Base-by-base conservation (phyloP, 2,888 invertebrate genomes). In the Cheilosia soror region DNA sequence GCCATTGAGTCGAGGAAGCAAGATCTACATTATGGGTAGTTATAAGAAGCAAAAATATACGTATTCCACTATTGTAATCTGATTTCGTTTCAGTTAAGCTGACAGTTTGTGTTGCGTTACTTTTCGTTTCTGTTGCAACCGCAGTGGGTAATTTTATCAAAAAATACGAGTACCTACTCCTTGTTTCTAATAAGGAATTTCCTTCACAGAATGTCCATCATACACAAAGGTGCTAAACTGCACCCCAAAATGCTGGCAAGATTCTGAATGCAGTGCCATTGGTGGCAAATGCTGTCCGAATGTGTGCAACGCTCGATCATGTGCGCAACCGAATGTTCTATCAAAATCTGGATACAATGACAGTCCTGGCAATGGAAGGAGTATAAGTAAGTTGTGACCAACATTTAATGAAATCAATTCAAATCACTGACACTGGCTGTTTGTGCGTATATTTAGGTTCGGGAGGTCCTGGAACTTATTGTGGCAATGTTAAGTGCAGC, bases 201-300 rank as follows among this genome's bases (percentile, higher is more conserved):
- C 47, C 13, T 53, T 66, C 49, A 31, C 29, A 87, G 93, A 93
- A 87, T 96, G 96, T 89, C 96, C 96, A 2, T 90, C 94, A 2
- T 93, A 94, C 0, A 94, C 94, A 44, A 95, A 95, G 90, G 94
- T 96, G 83, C 93, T 93, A 87, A 93, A 93, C 81, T 96, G 96
- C 90, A 94, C 93, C 65, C 96, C 96, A 1, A 95, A 94, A 89
- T 96, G 96, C 88, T 89, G 93, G 55, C 94, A 94, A 80, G 95
- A 95, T 90, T 94, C 93, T 87, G 94, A 96, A 87, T 96, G 96
- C 90, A 91, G 92, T 44, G 93, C 93, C 40, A 93, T 94, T 68
- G 95, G 94, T 87, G 94, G 95, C 89, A 94, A 95, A 87, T 96
- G 96, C 90, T 95, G 95, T 88, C 93, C 94, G 7, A 96, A 96